A percentile compares a stretch with the other conserved stretches of the same genome.
Conservation (phyloP, 2,888 invertebrate genomes). For the Prosapia bicincta region DNA sequence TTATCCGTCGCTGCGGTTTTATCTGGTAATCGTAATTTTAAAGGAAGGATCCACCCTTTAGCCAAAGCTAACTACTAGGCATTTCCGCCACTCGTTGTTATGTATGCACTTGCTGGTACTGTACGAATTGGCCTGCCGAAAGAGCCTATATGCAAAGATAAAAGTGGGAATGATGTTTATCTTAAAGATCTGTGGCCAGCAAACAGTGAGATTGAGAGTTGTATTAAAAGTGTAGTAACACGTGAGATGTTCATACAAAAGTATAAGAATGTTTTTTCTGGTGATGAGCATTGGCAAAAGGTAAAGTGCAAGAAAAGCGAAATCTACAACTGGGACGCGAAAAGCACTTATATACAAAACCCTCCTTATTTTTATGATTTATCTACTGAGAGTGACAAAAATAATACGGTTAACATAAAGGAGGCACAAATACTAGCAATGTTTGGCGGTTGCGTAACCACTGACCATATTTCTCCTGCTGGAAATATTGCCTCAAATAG, state of each 20-base stretch:
- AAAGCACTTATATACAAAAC: slow-evolving; percentile 92
- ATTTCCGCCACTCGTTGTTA: slow-evolving; percentile 94
- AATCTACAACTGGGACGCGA: slow-evolving; percentile 86
- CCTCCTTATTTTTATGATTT: slow-evolving; percentile 99
- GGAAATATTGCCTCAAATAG: slow-evolving; percentile 95
- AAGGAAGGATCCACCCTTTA: slow-evolving; percentile 95
- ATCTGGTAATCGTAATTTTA: slow-evolving; percentile 97
- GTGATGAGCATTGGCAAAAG: slow-evolving; percentile 82
- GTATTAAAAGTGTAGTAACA: slow-evolving; percentile 86
- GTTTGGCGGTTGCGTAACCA: slow-evolving; percentile 97
- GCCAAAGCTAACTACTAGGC: slow-evolving; percentile 97
- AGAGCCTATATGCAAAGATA: slow-evolving; percentile 68
- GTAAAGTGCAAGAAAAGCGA: slow-evolving; percentile 74
- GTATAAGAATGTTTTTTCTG: slow-evolving; percentile 77
- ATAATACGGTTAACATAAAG: too few relatives aligned
- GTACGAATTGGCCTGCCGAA: slow-evolving; percentile 93
- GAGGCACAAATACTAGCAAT: too few relatives aligned
- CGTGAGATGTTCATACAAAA: slow-evolving; percentile 96
- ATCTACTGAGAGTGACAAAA: too few relatives aligned
- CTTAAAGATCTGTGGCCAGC: slow-evolving; percentile 95
- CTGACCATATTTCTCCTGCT: slow-evolving; percentile 98
- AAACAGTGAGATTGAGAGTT: slow-evolving; percentile 79
- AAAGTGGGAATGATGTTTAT: slow-evolving; percentile 74
- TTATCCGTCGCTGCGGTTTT: too few relatives aligned
- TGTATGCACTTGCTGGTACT: slow-evolving; percentile 94